A percentile compares a stretch with the other conserved stretches of the same genome.
Conservation (phyloP, 2,113 vertebrate genomes). For the Protomyctophum bolini region DNA sequence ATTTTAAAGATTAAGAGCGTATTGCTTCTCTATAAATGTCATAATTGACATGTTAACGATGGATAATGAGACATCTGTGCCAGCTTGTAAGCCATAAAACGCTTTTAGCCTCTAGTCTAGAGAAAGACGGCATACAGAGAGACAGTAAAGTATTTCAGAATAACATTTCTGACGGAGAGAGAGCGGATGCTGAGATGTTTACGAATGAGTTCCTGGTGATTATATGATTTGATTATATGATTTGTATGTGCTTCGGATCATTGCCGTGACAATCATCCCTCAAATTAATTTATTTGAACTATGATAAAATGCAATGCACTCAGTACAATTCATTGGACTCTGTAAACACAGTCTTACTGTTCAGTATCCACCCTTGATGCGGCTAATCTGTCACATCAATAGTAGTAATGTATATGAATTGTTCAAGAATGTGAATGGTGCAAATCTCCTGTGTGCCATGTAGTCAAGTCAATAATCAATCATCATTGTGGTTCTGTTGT, state of each 20-base stretch:
- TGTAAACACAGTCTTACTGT: too few relatives aligned
- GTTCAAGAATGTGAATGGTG: too few relatives aligned
- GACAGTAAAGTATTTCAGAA: slow-evolving; percentile 19
- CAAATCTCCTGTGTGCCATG: too few relatives aligned
- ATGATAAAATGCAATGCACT: slow-evolving; percentile 5
- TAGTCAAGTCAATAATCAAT: too few relatives aligned
- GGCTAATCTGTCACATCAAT: neutral
- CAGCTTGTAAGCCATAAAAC: slow-evolving; percentile 25
- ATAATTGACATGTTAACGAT: slow-evolving; percentile 28
- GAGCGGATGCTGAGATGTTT: slow-evolving; percentile 3
- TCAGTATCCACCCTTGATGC: too few relatives aligned
- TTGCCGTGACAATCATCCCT: neutral
- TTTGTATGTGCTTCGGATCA: slow-evolving; percentile 10
- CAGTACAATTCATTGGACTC: neutral
- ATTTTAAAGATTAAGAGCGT: slow-evolving; percentile 20
- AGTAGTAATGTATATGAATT: neutral
- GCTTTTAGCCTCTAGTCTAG: slow-evolving; percentile 5
- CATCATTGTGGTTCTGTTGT: too few relatives aligned
- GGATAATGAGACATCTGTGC: slow-evolving; percentile 28
- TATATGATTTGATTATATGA: slow-evolving; percentile 10
- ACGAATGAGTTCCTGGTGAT: slow-evolving; percentile 22
- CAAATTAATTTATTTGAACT: neutral
- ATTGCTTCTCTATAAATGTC: slow-evolving; percentile 38
- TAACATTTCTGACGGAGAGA: slow-evolving; percentile 25
- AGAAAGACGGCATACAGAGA: slow-evolving; percentile 19